Conservation (phyloP, 2,113 vertebrate genomes). For the Syngnathus scovelli region DNA sequence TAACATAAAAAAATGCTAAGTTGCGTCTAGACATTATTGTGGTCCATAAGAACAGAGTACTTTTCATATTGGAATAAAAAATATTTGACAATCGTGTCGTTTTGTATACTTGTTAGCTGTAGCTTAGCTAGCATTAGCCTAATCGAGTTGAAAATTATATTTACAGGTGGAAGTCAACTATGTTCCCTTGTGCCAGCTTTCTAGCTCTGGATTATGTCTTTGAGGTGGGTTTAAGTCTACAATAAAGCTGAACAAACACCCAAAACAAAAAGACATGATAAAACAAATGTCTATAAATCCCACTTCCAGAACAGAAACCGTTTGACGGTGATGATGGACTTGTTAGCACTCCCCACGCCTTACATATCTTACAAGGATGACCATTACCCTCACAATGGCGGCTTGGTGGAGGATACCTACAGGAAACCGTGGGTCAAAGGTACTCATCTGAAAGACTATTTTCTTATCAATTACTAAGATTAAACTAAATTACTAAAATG, state of each 20-base stretch:
- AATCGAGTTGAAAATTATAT: not conserved
- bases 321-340: slow-evolving; percentile 45
- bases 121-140: not conserved
- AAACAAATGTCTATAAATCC: not conserved
- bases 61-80: not conserved
- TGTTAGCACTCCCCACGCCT: slow-evolving; percentile 61
- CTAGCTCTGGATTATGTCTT: slow-evolving; percentile 66
- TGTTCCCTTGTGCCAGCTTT: slow-evolving; percentile 54
- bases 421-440: slow-evolving; percentile 68
- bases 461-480: no score
- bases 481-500: not conserved
- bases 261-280: not conserved
- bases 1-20: not conserved
- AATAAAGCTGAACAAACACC: not conserved
- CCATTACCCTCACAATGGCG: slow-evolving; percentile 50
- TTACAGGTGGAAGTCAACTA: slow-evolving; percentile 29
- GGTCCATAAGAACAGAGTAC: not conserved
- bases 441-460: slow-evolving; percentile 8
- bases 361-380: slow-evolving; percentile 33
- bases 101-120: not conserved
- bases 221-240: slow-evolving; percentile 54
- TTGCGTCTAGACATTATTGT: not conserved
- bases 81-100: no score
- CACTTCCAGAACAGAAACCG: slow-evolving; percentile 46
- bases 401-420: slow-evolving; percentile 51